These are phyloP conservation scores for Acleris sparsana DNA, from an alignment of 2,888 invertebrate species.

Conservation along the genomic window DNA sequence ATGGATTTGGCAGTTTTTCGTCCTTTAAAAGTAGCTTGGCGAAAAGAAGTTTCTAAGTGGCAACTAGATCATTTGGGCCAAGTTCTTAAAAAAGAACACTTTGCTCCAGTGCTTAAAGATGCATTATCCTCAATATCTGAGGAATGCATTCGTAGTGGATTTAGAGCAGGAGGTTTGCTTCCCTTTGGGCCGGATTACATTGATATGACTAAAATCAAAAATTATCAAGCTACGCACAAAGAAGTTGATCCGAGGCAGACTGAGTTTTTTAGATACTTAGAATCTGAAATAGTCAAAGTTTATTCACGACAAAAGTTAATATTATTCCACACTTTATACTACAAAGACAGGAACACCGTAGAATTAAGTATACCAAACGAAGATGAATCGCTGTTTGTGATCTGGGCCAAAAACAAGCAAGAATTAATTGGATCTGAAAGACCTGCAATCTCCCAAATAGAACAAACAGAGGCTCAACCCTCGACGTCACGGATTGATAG, in stretches of 20 bases:
- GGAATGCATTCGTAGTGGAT: constrained; percentile 10
- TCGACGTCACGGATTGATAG: too few relatives aligned
- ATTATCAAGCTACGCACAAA: not conserved
- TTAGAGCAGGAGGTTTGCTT: constrained; percentile 10
- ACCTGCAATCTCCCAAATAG: too few relatives aligned
- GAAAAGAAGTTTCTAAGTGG: constrained; percentile 14
- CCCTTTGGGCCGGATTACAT: constrained; percentile 13
- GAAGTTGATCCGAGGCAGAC: too few relatives aligned
- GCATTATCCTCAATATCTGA: constrained; percentile 4
- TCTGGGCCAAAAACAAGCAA: too few relatives aligned
- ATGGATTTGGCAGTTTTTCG: constrained; percentile 38
- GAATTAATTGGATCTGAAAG: too few relatives aligned
- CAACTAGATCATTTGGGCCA: constrained; percentile 9
- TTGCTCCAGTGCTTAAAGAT: constrained; percentile 14
- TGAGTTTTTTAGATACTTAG: not conserved
- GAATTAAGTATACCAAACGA: too few relatives aligned
- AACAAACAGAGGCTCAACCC: too few relatives aligned
- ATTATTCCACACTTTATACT: too few relatives aligned
- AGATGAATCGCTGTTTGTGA: too few relatives aligned
- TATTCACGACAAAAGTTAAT: not conserved
- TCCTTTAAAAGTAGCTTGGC: constrained; percentile 24
- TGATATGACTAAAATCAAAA: constrained; percentile 11
- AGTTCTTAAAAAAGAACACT: constrained; percentile 3
- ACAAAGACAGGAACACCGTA: too few relatives aligned
- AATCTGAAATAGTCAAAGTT: constrained; percentile 2